A percentile compares a stretch with the other conserved stretches of the same genome.
These are phyloP conservation scores for Hyperoplus immaculatus DNA, from an alignment of 2,797 vertebrate genomes.

Conservation along the genomic window DNA sequence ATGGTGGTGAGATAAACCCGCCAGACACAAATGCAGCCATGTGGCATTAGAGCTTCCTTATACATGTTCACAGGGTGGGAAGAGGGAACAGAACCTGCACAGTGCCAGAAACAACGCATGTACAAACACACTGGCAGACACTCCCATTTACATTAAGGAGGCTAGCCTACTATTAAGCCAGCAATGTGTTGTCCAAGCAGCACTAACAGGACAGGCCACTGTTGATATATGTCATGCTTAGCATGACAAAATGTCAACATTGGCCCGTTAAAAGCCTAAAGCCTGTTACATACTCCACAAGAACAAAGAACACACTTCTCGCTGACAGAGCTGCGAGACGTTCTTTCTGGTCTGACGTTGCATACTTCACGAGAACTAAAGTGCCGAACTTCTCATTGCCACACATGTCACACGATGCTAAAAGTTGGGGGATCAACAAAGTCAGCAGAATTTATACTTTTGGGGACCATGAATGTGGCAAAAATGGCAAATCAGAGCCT, in stretches of 20 bases:
- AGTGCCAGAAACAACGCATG: slow-evolving; percentile 36
- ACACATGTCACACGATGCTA: not conserved
- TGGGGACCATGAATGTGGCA: not conserved
- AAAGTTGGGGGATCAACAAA: slow-evolving; percentile 2
- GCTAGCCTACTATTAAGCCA: slow-evolving; percentile 27
- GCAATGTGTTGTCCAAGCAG: slow-evolving; percentile 9
- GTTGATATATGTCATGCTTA: not conserved
- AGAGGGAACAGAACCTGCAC: slow-evolving; percentile 25
- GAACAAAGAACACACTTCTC: too few species aligned
- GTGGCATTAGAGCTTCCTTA: slow-evolving; percentile 33
- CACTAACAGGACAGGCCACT: not conserved
- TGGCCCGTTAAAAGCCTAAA: not conserved
- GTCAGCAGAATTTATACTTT: not conserved
- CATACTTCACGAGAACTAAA: too few species aligned
- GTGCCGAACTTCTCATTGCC: too few species aligned
- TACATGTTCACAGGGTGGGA: slow-evolving; percentile 33
- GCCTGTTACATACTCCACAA: too few species aligned
- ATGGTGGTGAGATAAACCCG: slow-evolving; percentile 63
- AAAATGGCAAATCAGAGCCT: too few species aligned
- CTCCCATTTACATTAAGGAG: not conserved
- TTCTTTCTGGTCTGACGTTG: too few species aligned
- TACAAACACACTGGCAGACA: not conserved
- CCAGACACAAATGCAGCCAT: slow-evolving; percentile 44
- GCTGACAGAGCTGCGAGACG: too few species aligned
- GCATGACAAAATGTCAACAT: not conserved